Conservation (phyloP, 2,797 vertebrate species). For the Aselliscus stoliczkanus region DNA sequence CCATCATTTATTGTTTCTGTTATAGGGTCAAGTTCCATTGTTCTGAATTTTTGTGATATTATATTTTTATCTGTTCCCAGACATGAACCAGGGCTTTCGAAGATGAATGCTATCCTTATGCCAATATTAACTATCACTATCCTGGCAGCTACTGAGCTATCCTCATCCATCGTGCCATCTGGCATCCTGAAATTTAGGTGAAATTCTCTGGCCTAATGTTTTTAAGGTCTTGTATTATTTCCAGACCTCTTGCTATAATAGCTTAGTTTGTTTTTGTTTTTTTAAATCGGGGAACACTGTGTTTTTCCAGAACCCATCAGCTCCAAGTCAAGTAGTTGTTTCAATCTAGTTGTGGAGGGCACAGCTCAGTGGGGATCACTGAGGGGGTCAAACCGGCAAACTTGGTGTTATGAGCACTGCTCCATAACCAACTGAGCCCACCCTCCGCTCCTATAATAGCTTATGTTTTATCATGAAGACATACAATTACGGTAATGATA, state of each 20-base stretch:
- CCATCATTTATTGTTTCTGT: neutral
- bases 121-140: neutral
- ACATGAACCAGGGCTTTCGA: neutral
- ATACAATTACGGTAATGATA: neutral
- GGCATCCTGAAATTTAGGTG: neutral
- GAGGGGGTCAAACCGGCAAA: too few species aligned
- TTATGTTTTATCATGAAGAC: neutral
- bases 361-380: too few species aligned
- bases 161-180: neutral
- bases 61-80: conserved; percentile 7
- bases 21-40: neutral
- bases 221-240: neutral
- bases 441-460: neutral
- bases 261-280: neutral
- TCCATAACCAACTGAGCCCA: too few species aligned
- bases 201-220: neutral
- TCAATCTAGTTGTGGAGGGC: too few species aligned
- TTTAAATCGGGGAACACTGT: too few species aligned
- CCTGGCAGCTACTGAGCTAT: neutral
- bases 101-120: neutral
- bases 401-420: too few species aligned
- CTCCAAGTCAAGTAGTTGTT: too few species aligned
- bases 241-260: neutral
- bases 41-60: neutral
- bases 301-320: too few species aligned